Base-by-base conservation (phyloP, 1,140 invertebrate genomes). In the Nixonia krombeini region DNA sequence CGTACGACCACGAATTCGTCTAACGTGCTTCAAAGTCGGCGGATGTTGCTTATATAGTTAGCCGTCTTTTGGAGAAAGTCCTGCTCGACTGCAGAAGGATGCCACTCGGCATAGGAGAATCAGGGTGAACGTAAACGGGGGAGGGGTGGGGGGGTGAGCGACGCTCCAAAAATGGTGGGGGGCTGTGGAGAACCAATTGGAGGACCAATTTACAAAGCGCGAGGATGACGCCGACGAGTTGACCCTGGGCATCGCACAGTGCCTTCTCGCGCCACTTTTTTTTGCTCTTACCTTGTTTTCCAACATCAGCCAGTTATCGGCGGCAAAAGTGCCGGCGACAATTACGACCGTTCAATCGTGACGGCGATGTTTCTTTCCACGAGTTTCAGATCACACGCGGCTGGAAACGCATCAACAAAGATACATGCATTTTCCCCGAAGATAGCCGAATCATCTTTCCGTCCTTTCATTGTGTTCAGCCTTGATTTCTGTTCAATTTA, bases 41-140 rank as follows among this genome's bases (percentile, higher is more conserved):
- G 73, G 73, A 82, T 79, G 76, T 76, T 73, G 76, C 80, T 84
- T 85, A 83, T 85, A 85, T 84, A 83, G 79, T 80, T 82, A 74
- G 70, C 70, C 51, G 79, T 83, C 82, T 84, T 85, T 85, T 68
- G 82, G 83, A 84, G 83, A 84, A 84, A 85, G 83, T 85, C 78
- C 71, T 78, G 63, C 66, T 69, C 45, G 56, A 69, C 47, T 72
- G 59, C 72, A 76, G 58, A 70, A 81, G 78, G 81, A 82, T 83
- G 78, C 74, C 49, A 69, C 66, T 45, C 56, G 52, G 56, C 28
- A 63, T 47, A 68, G 50, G 66, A 62, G 57, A 63, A 69, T 70
- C 70, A 68, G 59, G 68, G 66, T 64, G 69, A 70, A 78, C 66
- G 73, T 76, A 63, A 41, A 66, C 41, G 56, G 50, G 26, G 55